Evolutionary conservation across 2,113 vertebrate species (phyloP).

Genomic region (Colossoma macropomum): DNA sequence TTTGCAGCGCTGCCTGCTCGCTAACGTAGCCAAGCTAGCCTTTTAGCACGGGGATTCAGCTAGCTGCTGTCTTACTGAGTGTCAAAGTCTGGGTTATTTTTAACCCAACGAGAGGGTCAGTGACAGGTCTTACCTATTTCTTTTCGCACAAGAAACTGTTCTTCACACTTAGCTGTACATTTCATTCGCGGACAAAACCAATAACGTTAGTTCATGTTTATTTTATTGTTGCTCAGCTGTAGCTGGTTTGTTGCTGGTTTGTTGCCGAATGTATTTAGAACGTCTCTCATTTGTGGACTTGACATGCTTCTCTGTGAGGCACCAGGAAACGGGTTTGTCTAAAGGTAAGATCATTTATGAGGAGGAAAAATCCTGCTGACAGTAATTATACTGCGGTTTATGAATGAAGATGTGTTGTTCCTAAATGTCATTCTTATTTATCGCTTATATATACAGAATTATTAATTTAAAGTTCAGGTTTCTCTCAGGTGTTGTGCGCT

Average conservation of each 20-base stretch:
- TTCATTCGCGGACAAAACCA: not conserved
- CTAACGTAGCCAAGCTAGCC: not conserved
- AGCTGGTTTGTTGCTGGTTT: no score
- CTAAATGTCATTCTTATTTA: not conserved
- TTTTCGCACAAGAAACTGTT: not conserved
- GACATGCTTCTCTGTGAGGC: not conserved
- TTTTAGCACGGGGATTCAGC: not conserved
- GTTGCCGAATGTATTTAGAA: not conserved
- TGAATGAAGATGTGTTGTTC: not conserved
- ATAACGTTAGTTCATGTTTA: no score
- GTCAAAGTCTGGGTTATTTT: conserved; percentile 59
- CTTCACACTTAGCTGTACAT: not conserved
- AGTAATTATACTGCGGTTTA: not conserved
- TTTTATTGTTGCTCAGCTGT: not conserved
- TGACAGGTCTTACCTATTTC: conserved; percentile 43
- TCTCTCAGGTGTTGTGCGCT: not conserved
- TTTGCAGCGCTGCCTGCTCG: not conserved
- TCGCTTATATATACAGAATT: no score
- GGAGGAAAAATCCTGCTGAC: not conserved
- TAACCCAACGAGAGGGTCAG: conserved; percentile 44
- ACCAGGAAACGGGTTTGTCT: not conserved
- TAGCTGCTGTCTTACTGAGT: conserved; percentile 53
- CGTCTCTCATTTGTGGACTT: not conserved
- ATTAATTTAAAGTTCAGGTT: not conserved
- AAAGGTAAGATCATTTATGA: not conserved